These are phyloP conservation scores for Enteromius mattozi DNA, from an alignment of 2,797 vertebrate species.

Conservation along the genomic window DNA sequence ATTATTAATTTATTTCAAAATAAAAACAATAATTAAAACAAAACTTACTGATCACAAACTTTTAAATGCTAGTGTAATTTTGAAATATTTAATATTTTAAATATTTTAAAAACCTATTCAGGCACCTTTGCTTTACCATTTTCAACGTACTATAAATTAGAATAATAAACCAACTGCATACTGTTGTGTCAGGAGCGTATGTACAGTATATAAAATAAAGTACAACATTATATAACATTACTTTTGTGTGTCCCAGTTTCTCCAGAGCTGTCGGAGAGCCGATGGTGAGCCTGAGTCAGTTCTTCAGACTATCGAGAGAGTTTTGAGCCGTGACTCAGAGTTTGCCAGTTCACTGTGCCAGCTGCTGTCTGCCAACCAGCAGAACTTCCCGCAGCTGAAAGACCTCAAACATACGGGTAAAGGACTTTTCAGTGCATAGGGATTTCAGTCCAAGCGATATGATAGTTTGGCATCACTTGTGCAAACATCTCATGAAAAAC, in stretches of 20 bases:
- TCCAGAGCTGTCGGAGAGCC: conserved; percentile 61
- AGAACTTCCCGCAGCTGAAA: conserved; percentile 68
- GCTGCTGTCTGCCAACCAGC: conserved; percentile 68
- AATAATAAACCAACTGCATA: background rate
- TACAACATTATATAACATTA: background rate
- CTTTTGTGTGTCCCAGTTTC: conserved; percentile 45
- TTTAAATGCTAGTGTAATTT: background rate
- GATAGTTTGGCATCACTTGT: background rate
- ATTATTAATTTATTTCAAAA: background rate
- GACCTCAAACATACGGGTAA: conserved; percentile 73
- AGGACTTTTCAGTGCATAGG: background rate
- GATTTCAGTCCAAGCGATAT: background rate
- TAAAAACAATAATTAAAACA: background rate
- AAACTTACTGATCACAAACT: background rate
- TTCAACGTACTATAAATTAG: background rate
- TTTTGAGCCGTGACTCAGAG: conserved; percentile 65
- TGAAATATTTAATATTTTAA: background rate
- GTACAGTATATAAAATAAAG: background rate
- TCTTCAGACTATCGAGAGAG: conserved; percentile 66
- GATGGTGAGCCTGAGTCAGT: conserved; percentile 65
- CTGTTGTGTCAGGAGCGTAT: background rate
- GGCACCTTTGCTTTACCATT: background rate
- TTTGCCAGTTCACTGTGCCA: conserved; percentile 70
- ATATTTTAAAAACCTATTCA: no score
- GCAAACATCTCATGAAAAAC: background rate